These are phyloP conservation scores for Scaptomyza cyrtandrae DNA, from an alignment of 2,888 invertebrate genomes.

Conservation along the genomic window DNA sequence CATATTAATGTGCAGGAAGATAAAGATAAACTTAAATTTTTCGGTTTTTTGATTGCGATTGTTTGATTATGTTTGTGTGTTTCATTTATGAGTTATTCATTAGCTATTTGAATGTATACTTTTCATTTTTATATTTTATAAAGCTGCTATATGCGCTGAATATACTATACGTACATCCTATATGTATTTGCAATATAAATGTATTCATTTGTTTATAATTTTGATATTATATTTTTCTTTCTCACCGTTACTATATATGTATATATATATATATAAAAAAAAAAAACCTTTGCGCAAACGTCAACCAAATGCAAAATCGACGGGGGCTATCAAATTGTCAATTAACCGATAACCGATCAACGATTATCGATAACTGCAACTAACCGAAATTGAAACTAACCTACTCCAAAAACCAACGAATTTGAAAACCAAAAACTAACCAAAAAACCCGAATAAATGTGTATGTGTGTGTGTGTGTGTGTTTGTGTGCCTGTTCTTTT, in stretches of 20 bases:
- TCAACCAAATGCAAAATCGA: conserved; percentile 44
- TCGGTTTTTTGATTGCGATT: background rate
- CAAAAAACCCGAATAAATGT: conserved; percentile 7
- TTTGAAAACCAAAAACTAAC: conserved; percentile 7
- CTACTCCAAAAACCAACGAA: conserved; percentile 7
- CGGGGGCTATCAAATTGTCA: conserved; percentile 22
- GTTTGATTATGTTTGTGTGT: background rate
- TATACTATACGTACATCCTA: background rate
- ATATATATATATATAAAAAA: background rate
- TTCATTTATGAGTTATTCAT: background rate
- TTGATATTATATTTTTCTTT: conserved; percentile 61
- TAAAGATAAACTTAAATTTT: background rate
- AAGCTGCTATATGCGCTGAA: conserved; percentile 3
- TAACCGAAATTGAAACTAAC: conserved; percentile 21
- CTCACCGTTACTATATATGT: conserved; percentile 34
- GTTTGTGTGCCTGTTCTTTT: conserved; percentile 7
- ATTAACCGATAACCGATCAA: conserved; percentile 23
- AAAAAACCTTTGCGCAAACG: conserved; percentile 33
- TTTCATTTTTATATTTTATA: background rate
- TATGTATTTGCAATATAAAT: conserved; percentile 39
- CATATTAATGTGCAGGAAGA: no score
- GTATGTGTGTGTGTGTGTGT: background rate
- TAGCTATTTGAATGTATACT: background rate
- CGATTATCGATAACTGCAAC: conserved; percentile 32
- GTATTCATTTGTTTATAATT: conserved; percentile 50